Evolutionary conservation across 2,888 invertebrate species (phyloP), one percentile per base, ranked within the genome.

Genomic region (Craniophora ligustri): DNA sequence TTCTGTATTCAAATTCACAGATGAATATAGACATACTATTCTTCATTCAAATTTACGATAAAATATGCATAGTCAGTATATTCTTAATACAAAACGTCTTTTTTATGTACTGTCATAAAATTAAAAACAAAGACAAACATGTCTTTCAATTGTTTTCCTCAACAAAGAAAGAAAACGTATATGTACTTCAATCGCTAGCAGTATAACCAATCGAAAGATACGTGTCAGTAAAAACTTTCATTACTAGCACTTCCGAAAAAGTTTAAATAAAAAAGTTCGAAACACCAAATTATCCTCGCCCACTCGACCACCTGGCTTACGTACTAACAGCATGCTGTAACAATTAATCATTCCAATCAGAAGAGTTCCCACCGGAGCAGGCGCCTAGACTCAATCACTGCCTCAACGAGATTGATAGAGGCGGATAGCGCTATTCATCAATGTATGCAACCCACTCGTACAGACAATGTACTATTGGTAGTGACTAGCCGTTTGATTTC

Each of bases 391-490:
- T 77, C 80, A 73, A 78, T 79, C 73, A 66, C 49, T 64, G 63
- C 66, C 75, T 67, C 49, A 45, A 56, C 55, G 65, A 79, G 78
- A 83, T 83, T 79, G 77, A 84, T 84, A 78, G 74, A 72, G 69
- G 76, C 72, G 73, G 75, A 79, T 80, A 82, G 74, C 62, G 72
- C 69, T 76, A 80, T 80, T 77, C 75, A 77, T 78, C 75, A 78
- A 66, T 40, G 34, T 54, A 54, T 45, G 54, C 66, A 67, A 62
- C 64, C 54, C 44, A 58, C 51, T 50, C 47, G 41, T 41, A 44
- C 55, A 19, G 40, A 13, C 35, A 30, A 35, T 41, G 47, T 48
- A 19, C 32, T 41, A 56, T 38, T 49, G 60, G 18, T 10, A 39
- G 53, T 53, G 44, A 41, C 7, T 36, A 36, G 31, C 15, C n/a